These are phyloP conservation scores for Lacerta bilineata DNA, from an alignment of 2,797 vertebrate species.

Conservation along the genomic window DNA sequence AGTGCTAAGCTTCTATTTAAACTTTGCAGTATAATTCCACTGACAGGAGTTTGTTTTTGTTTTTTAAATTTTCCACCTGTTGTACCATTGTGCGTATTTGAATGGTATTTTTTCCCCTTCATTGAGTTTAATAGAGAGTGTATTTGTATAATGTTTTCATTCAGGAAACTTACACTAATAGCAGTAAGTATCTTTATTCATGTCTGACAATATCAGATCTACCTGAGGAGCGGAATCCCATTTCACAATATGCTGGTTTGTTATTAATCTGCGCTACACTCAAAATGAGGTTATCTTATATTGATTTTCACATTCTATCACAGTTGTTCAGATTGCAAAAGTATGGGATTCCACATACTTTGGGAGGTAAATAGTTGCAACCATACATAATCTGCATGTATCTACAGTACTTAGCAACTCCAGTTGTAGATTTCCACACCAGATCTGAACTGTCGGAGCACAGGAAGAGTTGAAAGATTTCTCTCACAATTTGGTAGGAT, in stretches of 20 bases:
- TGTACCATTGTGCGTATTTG: neutral
- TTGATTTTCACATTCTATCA: no score
- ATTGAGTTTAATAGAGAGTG: neutral
- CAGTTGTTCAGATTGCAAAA: neutral
- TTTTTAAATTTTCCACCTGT: neutral
- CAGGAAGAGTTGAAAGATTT: no score
- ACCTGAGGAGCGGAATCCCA: neutral
- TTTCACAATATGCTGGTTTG: neutral
- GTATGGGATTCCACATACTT: neutral
- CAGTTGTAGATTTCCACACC: neutral
- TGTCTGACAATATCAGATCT: neutral
- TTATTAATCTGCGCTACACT: slow-evolving; percentile 2
- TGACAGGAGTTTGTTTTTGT: neutral
- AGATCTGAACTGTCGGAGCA: neutral
- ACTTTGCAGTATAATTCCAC: slow-evolving; percentile 17
- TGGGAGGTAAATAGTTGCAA: neutral
- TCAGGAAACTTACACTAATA: neutral
- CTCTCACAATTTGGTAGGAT: neutral
- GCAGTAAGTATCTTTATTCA: neutral
- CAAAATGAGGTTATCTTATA: neutral
- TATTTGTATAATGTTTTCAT: slow-evolving; percentile 1
- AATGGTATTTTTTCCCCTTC: neutral
- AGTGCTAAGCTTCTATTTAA: slow-evolving; percentile 18
- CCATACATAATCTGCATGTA: neutral
- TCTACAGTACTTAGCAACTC: neutral